phyloP scores from a whole-genome alignment of 1,140 invertebrate genomes.

The Dreissena polymorpha region DNA sequence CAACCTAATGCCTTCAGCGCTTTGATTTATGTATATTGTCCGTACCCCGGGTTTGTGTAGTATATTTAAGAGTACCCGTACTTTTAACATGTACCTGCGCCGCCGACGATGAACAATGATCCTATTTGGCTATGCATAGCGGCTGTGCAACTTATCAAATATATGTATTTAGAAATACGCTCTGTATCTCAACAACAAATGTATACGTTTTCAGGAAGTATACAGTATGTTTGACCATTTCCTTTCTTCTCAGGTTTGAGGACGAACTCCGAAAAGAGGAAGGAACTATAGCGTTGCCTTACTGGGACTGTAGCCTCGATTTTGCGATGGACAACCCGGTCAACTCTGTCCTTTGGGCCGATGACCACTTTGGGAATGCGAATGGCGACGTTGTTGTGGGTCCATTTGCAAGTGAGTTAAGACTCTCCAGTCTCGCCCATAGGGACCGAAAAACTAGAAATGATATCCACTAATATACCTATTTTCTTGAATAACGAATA shows the following conservation, averaged over 20 bases:
- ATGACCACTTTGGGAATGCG: slow-evolving; percentile 75
- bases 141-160: neutral
- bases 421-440: neutral
- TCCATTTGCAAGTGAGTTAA: slow-evolving; percentile 65
- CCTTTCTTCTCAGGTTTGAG: slow-evolving; percentile 57
- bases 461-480: no score
- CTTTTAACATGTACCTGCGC: no score
- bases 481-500: no score
- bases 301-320: slow-evolving; percentile 77
- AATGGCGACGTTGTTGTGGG: slow-evolving; percentile 77
- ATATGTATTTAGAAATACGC: neutral
- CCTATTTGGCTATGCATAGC: neutral
- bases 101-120: no score
- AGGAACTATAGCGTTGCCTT: slow-evolving; percentile 71
- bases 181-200: neutral
- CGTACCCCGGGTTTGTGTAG: neutral
- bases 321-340: slow-evolving; percentile 68
- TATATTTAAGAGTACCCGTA: neutral
- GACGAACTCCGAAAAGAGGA: slow-evolving; percentile 58
- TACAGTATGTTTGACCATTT: neutral
- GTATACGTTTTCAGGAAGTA: neutral
- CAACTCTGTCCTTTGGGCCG: slow-evolving; percentile 75
- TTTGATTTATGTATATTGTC: neutral
- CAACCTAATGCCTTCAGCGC: no score
- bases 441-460: no score